phyloP scores from a whole-genome alignment of 2,797 vertebrate species.

The Arnoldichthys spilopterus region DNA sequence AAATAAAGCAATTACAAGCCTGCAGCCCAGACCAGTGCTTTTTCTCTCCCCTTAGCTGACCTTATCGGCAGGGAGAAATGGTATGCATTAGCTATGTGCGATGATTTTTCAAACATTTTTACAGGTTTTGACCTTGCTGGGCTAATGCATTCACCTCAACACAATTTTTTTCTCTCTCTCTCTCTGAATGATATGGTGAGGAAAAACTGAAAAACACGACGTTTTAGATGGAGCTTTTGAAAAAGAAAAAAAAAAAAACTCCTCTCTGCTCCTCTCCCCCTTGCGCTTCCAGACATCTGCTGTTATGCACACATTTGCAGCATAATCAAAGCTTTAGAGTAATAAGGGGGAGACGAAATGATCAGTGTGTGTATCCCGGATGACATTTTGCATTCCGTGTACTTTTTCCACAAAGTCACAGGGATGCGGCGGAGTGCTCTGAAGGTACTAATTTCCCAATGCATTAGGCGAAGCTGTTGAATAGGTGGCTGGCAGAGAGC shows the following conservation, averaged over 20 bases:
- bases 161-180: neutral
- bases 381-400: slow-evolving; percentile 39
- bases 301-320: slow-evolving; percentile 19
- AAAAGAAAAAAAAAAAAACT: slow-evolving; percentile 2
- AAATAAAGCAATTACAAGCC: slow-evolving; percentile 16
- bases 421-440: neutral
- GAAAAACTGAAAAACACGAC: neutral
- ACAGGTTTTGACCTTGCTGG: slow-evolving; percentile 33
- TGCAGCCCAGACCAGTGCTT: neutral
- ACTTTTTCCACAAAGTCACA: slow-evolving; percentile 4
- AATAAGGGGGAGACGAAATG: slow-evolving; percentile 25
- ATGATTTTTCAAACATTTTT: slow-evolving; percentile 10
- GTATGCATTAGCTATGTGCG: slow-evolving; percentile 30
- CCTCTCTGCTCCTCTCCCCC: slow-evolving; percentile 14
- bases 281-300: slow-evolving; percentile 11
- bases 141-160: slow-evolving; percentile 40
- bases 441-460: slow-evolving; percentile 50
- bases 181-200: neutral
- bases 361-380: neutral
- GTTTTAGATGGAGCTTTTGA: slow-evolving; percentile 27
- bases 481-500: slow-evolving; percentile 43
- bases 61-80: slow-evolving; percentile 18
- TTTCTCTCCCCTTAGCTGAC: slow-evolving; percentile 10
- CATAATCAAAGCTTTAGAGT: slow-evolving; percentile 44
- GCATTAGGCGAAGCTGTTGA: slow-evolving; percentile 41